A percentile compares a stretch with the other conserved stretches of the same genome.
Conservation (phyloP, 2,888 invertebrate genomes). For the Arctia plantaginis region DNA sequence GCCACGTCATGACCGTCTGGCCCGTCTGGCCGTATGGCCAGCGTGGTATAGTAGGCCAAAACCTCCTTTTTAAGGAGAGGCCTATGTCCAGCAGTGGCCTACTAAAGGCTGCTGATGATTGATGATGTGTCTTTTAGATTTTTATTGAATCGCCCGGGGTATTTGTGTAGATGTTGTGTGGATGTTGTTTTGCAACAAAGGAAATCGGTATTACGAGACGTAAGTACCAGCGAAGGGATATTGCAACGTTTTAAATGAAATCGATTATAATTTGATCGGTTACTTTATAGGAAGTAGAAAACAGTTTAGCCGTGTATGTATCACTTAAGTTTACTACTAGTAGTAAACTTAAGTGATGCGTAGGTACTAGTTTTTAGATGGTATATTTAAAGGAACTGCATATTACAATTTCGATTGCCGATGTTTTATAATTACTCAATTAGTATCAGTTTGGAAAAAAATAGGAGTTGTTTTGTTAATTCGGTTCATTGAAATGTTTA, state of each 20-base stretch:
- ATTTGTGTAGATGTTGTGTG: slow-evolving; percentile 30
- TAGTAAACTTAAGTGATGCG: neutral
- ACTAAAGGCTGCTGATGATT: too few relatives aligned
- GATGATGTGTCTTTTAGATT: neutral
- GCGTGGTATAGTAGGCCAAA: too few relatives aligned
- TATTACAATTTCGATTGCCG: neutral
- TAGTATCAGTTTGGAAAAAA: neutral
- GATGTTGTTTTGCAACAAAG: slow-evolving; percentile 56
- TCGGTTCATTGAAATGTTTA: neutral
- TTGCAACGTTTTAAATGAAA: slow-evolving; percentile 49
- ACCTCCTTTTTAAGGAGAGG: too few relatives aligned
- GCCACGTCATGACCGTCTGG: too few relatives aligned
- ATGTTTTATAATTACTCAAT: neutral
- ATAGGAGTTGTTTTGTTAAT: neutral
- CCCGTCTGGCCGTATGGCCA: too few relatives aligned
- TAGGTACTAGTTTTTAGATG: neutral
- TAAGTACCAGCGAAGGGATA: slow-evolving; percentile 48
- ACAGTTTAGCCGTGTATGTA: slow-evolving; percentile 15
- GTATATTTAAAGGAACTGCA: neutral
- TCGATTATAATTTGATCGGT: slow-evolving; percentile 42
- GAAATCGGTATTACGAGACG: slow-evolving; percentile 52
- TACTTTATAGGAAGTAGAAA: slow-evolving; percentile 43
- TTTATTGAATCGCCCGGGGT: neutral
- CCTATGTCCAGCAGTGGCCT: too few relatives aligned
- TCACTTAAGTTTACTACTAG: neutral